Evolutionary conservation across 1,140 invertebrate species (phyloP).

Genomic region (Bacillus rossius): DNA sequence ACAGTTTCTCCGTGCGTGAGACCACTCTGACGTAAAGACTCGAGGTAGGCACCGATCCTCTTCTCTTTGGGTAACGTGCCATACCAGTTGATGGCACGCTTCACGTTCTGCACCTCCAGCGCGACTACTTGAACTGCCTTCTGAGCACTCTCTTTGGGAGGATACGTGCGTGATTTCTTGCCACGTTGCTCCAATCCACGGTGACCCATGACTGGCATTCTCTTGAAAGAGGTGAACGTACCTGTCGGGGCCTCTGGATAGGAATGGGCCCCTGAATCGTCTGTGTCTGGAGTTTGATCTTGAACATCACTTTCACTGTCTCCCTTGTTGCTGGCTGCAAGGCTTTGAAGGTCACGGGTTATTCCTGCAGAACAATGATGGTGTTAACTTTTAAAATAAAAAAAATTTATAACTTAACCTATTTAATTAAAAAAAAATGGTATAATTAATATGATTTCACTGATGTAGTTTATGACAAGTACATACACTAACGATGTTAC

Average conservation of each 20-base stretch:
- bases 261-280: constrained; percentile 52
- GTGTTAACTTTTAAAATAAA: no score
- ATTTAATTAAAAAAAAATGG: constrained; percentile 10
- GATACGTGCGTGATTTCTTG: constrained; percentile 53
- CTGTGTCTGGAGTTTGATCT: constrained; percentile 58
- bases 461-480: no score
- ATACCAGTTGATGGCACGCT: constrained; percentile 93
- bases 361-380: constrained; percentile 35
- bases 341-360: constrained; percentile 44
- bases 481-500: no score
- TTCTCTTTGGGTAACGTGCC: constrained; percentile 94
- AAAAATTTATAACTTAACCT: constrained; percentile 20
- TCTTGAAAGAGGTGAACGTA: constrained; percentile 43
- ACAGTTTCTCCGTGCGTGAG: constrained; percentile 28
- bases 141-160: constrained; percentile 38
- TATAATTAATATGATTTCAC: no score
- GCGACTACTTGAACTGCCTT: constrained; percentile 65
- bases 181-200: constrained; percentile 43
- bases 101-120: constrained; percentile 94
- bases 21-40: constrained; percentile 81
- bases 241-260: constrained; percentile 37
- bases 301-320: constrained; percentile 55
- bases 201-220: constrained; percentile 49
- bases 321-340: constrained; percentile 32
- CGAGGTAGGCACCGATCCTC: constrained; percentile 91